Evolutionary conservation across 2,888 invertebrate species (phyloP).

Genomic region (Chironomus tentans): DNA sequence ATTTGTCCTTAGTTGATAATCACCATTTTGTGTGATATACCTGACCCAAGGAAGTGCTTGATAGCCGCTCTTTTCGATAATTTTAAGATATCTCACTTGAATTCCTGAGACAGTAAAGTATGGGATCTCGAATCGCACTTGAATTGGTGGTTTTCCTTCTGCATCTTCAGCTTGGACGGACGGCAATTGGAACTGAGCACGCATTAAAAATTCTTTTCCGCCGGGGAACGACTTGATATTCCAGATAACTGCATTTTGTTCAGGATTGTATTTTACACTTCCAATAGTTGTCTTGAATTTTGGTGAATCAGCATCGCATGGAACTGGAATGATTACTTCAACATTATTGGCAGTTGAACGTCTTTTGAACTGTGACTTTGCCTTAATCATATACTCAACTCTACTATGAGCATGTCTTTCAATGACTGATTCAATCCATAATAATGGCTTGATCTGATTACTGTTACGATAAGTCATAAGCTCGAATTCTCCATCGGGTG

Average conservation of each 20-base stretch:
- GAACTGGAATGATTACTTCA: conserved; percentile 93
- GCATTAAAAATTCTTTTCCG: conserved; percentile 96
- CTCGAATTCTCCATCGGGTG: conserved; percentile 98
- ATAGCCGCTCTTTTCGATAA: conserved; percentile 98
- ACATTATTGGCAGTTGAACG: conserved; percentile 98
- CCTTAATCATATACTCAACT: conserved; percentile 99
- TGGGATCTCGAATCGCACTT: conserved; percentile 98
- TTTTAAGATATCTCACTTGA: conserved; percentile 91
- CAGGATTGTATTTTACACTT: conserved; percentile 94
- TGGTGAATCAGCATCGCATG: conserved; percentile 95
- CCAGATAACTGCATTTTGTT: conserved; percentile 95
- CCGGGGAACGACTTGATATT: conserved; percentile 96
- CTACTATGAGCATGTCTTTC: conserved; percentile 95
- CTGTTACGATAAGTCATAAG: conserved; percentile 96
- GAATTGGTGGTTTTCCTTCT: conserved; percentile 95
- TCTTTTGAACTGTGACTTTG: conserved; percentile 95
- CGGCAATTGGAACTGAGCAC: conserved; percentile 95
- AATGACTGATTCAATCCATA: conserved; percentile 98
- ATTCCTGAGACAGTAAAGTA: conserved; percentile 99
- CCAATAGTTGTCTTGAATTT: conserved; percentile 97
- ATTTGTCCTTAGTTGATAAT: conserved; percentile 93
- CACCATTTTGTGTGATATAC: conserved; percentile 99
- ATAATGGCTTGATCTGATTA: conserved; percentile 93
- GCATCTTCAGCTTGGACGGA: conserved; percentile 90
- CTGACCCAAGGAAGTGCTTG: conserved; percentile 98